phyloP scores from a whole-genome alignment of 2,113 vertebrate genomes.

The Mesocricetus auratus region DNA sequence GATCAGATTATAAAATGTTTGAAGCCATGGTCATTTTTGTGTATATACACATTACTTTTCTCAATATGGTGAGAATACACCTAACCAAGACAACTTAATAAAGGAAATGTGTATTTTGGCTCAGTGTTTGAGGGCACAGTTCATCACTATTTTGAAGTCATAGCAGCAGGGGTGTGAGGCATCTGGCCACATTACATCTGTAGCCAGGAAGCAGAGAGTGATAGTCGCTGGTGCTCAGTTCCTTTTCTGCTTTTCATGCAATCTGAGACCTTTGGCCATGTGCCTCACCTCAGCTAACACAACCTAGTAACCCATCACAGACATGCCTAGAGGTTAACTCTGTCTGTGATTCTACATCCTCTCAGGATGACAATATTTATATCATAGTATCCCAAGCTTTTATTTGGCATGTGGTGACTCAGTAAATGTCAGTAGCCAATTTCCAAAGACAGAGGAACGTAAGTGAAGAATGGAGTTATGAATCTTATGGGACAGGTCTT shows the following conservation, averaged over 20 bases:
- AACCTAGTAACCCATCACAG: neutral
- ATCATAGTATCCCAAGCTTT: neutral
- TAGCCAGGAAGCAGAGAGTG: neutral
- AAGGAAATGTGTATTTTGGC: neutral
- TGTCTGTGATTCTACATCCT: neutral
- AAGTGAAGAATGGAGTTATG: neutral
- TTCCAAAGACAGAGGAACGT: neutral
- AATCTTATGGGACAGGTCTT: neutral
- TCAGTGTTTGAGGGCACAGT: neutral
- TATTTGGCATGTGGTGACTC: neutral
- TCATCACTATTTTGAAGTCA: neutral
- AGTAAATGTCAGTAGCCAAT: neutral
- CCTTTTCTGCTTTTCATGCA: neutral
- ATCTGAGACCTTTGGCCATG: neutral
- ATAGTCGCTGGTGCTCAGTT: neutral
- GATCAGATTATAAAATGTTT: neutral
- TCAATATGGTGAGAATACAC: neutral
- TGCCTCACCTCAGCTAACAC: neutral
- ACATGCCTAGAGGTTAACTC: neutral
- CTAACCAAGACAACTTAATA: neutral
- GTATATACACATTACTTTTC: neutral
- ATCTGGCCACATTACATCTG: neutral
- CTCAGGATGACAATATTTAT: neutral
- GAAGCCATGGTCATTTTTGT: neutral
- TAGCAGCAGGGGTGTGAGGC: neutral